Percentiles rank a stretch among this genome's conserved stretches.
phyloP scores from a whole-genome alignment of 2,113 vertebrate species.

The Alces alces region DNA sequence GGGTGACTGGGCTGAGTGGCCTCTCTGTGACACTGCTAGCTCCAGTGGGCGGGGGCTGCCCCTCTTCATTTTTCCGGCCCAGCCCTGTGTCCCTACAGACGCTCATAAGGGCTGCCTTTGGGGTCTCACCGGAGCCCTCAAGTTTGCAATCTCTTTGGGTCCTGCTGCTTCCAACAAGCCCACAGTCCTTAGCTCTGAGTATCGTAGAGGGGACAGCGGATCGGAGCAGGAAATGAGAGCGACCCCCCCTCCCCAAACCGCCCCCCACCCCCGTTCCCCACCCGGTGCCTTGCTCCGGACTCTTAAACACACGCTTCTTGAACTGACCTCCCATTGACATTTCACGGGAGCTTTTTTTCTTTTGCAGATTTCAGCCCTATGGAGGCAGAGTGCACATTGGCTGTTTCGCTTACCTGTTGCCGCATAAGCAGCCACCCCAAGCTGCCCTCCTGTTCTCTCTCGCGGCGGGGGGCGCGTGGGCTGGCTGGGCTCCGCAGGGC shows the following conservation, averaged over 20 bases:
- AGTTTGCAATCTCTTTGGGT: background rate
- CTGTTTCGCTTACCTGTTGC: background rate
- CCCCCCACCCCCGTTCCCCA: background rate
- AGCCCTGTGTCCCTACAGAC: background rate
- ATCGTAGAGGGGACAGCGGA: background rate
- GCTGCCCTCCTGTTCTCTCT: no score
- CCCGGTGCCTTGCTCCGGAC: fast-evolving
- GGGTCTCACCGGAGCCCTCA: background rate
- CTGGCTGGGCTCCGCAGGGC: background rate
- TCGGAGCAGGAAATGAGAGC: background rate
- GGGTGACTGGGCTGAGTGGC: background rate
- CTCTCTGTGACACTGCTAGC: background rate
- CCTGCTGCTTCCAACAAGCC: background rate
- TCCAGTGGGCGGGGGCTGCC: no score
- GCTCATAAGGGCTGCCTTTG: background rate
- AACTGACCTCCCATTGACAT: background rate
- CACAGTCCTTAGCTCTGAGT: background rate
- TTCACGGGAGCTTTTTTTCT: background rate
- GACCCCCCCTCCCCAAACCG: background rate
- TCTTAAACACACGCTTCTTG: background rate
- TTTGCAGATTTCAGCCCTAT: background rate
- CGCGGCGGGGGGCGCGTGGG: background rate
- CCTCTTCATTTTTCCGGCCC: background rate
- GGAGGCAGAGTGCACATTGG: background rate
- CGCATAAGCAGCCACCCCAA: fast-evolving